A percentile compares a stretch with the other conserved stretches of the same genome.
phyloP scores from a whole-genome alignment of 1,140 invertebrate genomes.

The Zaprionus kolodkinae region DNA sequence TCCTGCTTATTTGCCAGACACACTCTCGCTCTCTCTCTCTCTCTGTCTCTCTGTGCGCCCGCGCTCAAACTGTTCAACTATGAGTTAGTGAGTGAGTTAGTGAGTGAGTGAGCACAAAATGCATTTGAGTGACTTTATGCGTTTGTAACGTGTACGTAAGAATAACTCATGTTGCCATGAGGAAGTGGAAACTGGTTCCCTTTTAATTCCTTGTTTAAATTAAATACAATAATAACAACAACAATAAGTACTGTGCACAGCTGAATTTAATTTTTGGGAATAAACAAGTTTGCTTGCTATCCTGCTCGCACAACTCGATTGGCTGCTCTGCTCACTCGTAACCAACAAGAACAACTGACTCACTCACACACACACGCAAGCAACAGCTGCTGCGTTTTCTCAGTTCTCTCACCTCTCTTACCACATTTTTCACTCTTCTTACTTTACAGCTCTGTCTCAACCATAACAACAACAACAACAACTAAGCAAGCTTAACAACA shows the following conservation, averaged over 20 bases:
- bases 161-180: background rate
- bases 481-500: conserved; percentile 1
- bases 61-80: conserved; percentile 3
- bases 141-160: conserved; percentile 6
- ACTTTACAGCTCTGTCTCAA: conserved; percentile 31
- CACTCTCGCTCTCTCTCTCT: background rate
- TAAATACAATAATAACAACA: too few species aligned
- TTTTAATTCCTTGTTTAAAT: background rate
- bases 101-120: conserved; percentile 12
- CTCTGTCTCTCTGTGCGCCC: conserved; percentile 22
- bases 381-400: conserved; percentile 58
- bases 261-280: background rate
- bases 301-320: conserved; percentile 9
- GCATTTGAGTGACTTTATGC: conserved; percentile 14
- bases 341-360: conserved; percentile 28
- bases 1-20: background rate
- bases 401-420: conserved; percentile 5
- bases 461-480: conserved; percentile 13
- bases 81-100: background rate
- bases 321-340: conserved; percentile 9
- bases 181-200: background rate
- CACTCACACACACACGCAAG: conserved; percentile 30
- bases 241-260: conserved; percentile 4
- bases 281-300: background rate
- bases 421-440: conserved; percentile 7